Conservation (phyloP, 2,797 vertebrate genomes). For the Chaetophractus vellerosus region DNA sequence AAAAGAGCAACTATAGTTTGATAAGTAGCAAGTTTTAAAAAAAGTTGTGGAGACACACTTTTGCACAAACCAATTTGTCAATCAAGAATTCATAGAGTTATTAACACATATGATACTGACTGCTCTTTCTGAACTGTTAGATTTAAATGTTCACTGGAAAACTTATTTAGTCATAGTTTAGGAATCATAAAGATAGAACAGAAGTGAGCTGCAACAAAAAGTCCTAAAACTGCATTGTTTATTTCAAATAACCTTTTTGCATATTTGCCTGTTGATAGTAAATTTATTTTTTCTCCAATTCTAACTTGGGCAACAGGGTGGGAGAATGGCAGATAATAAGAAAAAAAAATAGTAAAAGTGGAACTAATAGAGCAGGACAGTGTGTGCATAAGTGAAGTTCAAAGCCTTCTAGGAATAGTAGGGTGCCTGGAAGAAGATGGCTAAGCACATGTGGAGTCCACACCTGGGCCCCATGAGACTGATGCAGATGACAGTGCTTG, state of each 20-base stretch:
- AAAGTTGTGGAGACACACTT: not conserved
- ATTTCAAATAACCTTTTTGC: not conserved
- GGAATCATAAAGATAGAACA: not conserved
- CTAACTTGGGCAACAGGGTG: not conserved
- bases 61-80: not conserved
- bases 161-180: not conserved
- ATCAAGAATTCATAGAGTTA: not conserved
- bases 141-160: not conserved
- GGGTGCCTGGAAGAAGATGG: not conserved
- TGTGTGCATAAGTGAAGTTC: not conserved
- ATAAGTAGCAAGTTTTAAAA: not conserved
- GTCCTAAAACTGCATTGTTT: not conserved
- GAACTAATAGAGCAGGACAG: not conserved
- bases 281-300: not conserved
- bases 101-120: not conserved
- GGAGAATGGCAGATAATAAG: not conserved
- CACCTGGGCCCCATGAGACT: not conserved
- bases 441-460: not conserved
- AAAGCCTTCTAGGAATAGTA: not conserved
- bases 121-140: not conserved
- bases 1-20: not conserved
- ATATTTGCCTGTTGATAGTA: not conserved
- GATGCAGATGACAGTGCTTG: no score
- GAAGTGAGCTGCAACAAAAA: not conserved
- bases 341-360: not conserved